Conservation (phyloP, 2,797 vertebrate genomes). For the Trachurus trachurus region DNA sequence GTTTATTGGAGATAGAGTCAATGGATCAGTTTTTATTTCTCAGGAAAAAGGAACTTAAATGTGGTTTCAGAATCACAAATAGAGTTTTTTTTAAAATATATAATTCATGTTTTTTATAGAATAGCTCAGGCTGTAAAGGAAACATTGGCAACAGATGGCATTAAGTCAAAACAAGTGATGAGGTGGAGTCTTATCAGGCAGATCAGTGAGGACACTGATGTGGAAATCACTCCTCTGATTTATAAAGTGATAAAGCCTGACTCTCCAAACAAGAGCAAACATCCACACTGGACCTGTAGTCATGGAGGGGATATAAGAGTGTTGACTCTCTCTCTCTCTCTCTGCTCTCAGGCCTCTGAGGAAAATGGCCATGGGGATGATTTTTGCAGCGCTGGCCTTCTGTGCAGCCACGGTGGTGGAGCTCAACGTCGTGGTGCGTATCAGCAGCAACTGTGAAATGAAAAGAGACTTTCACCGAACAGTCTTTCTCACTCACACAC, state of each 20-base stretch:
- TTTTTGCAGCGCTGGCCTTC: conserved; percentile 94
- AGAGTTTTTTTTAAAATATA: too few species aligned
- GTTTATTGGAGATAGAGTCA: background rate
- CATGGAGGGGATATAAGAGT: background rate
- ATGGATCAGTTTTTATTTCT: background rate
- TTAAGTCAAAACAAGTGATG: background rate
- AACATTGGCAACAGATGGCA: conserved; percentile 12
- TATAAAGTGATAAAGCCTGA: conserved; percentile 18
- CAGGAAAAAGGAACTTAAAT: background rate
- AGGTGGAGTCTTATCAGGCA: conserved; percentile 8
- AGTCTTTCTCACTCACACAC: background rate
- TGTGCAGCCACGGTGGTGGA: conserved; percentile 92
- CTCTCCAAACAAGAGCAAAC: background rate
- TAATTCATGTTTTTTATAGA: background rate
- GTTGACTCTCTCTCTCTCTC: background rate
- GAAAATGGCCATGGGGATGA: conserved; percentile 95
- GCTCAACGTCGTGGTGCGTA: conserved; percentile 91
- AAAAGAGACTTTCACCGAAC: background rate
- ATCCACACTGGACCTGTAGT: background rate
- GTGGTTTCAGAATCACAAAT: background rate
- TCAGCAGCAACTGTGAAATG: background rate
- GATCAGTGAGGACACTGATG: conserved; percentile 28
- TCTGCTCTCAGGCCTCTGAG: conserved; percentile 88
- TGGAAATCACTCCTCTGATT: conserved; percentile 24
- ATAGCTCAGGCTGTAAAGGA: conserved; percentile 1